A percentile compares a stretch with the other conserved stretches of the same genome.
phyloP scores from a whole-genome alignment of 1,140 invertebrate genomes.

The Zaprionus africanus region DNA sequence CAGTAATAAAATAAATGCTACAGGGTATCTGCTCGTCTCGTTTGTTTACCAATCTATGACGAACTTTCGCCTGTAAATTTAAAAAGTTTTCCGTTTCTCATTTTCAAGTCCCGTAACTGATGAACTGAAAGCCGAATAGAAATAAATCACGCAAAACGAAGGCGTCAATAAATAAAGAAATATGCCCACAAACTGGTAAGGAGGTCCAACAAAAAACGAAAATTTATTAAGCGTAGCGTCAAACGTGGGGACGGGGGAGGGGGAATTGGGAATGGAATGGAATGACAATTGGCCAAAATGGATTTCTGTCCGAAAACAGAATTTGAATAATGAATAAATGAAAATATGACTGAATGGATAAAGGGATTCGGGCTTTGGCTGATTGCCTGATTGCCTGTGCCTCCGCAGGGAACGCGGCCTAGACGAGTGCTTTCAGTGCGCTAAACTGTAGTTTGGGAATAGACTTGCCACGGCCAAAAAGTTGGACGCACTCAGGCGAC shows the following conservation, averaged over 20 bases:
- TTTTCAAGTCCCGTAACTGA: neutral
- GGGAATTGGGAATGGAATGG: constrained; percentile 8
- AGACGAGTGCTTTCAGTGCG: constrained; percentile 22
- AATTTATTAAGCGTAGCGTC: constrained; percentile 37
- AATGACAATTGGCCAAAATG: constrained; percentile 37
- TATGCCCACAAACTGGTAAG: neutral
- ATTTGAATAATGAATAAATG: constrained; percentile 47
- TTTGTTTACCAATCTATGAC: neutral
- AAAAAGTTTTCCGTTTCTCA: neutral
- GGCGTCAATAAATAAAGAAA: constrained; percentile 35
- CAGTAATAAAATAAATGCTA: neutral
- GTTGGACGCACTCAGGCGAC: neutral
- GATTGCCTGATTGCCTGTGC: constrained; percentile 25
- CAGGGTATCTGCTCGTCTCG: neutral
- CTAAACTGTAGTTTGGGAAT: constrained; percentile 65
- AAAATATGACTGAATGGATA: constrained; percentile 33
- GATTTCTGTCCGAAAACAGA: constrained; percentile 24
- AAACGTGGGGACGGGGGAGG: neutral
- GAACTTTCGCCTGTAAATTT: neutral
- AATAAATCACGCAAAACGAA: constrained; percentile 28
- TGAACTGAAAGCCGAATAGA: constrained; percentile 22
- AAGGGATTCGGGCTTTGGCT: constrained; percentile 6
- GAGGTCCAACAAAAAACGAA: constrained; percentile 10
- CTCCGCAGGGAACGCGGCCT: neutral
- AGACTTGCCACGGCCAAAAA: constrained; percentile 28